Evolutionary conservation across 2,797 vertebrate genomes (phyloP).

Genomic region (Triplophysa bombifrons): DNA sequence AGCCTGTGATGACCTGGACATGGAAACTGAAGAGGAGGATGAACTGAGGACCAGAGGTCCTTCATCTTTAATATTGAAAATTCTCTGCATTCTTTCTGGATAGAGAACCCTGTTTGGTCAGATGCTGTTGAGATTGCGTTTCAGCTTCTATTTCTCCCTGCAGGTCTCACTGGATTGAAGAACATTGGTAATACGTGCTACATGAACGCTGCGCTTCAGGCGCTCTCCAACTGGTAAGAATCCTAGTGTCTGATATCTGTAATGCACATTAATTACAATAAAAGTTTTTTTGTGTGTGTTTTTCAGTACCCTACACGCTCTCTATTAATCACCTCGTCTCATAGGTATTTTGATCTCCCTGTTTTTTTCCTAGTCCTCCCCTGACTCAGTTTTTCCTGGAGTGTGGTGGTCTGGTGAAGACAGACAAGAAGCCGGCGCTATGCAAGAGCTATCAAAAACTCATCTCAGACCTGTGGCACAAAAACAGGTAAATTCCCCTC

Average conservation of each 20-base stretch:
- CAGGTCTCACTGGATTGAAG: conserved; percentile 96
- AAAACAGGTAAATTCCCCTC: conserved; percentile 84
- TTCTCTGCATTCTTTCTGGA: neutral
- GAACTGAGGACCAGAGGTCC: conserved; percentile 89
- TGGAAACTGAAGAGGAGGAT: conserved; percentile 93
- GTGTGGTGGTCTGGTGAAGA: conserved; percentile 90
- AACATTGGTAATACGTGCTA: conserved; percentile 99
- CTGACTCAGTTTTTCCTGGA: conserved; percentile 96
- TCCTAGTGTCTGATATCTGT: neutral
- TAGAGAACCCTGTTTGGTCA: neutral
- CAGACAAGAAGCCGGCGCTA: conserved; percentile 97
- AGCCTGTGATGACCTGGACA: conserved; percentile 89
- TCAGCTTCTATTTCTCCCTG: conserved; percentile 42
- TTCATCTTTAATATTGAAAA: neutral
- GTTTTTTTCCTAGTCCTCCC: conserved; percentile 81
- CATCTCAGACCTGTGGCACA: conserved; percentile 96
- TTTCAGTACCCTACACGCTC: too few species aligned
- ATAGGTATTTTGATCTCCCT: conserved; percentile 16
- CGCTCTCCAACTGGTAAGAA: conserved; percentile 96
- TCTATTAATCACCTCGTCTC: neutral
- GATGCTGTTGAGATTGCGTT: conserved; percentile 15
- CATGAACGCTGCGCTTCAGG: conserved; percentile 98
- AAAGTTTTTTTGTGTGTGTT: too few species aligned
- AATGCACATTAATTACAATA: neutral
- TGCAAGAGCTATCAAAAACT: conserved; percentile 99